These are phyloP conservation scores for Misgurnus anguillicaudatus DNA, from an alignment of 2,113 vertebrate species.

Conservation along the genomic window DNA sequence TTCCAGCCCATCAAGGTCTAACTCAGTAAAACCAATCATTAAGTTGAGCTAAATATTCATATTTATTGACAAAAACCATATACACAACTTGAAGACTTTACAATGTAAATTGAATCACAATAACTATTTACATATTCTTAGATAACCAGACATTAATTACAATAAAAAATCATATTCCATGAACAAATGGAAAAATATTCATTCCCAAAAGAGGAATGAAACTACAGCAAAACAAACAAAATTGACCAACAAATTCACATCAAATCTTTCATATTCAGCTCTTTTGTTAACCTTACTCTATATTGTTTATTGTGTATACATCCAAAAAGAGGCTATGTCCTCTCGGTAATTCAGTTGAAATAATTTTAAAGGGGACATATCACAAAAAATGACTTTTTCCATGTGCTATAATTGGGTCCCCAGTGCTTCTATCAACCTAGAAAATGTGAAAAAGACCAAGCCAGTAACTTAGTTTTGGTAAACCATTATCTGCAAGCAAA, in stretches of 20 bases:
- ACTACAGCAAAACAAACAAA: slow-evolving; percentile 48
- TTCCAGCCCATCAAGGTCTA: too few species aligned
- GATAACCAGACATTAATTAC: slow-evolving; percentile 51
- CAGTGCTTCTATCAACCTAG: too few species aligned
- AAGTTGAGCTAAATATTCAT: slow-evolving; percentile 53
- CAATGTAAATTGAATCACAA: slow-evolving; percentile 59
- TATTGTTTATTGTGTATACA: slow-evolving; percentile 12
- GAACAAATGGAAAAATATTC: slow-evolving; percentile 52
- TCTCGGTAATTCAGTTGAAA: slow-evolving; percentile 15
- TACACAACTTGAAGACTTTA: slow-evolving; percentile 49
- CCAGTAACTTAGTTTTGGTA: too few species aligned
- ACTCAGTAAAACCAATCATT: slow-evolving; percentile 1
- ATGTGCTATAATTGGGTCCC: too few species aligned
- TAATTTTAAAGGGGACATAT: not conserved
- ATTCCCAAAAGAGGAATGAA: slow-evolving; percentile 54
- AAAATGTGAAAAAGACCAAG: too few species aligned
- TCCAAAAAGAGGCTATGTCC: not conserved
- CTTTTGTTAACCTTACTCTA: slow-evolving; percentile 6
- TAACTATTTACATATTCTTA: slow-evolving; percentile 54
- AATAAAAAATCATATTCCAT: slow-evolving; percentile 52
- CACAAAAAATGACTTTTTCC: too few species aligned
- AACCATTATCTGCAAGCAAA: too few species aligned
- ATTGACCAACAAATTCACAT: slow-evolving; percentile 16
- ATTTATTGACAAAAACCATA: slow-evolving; percentile 60
- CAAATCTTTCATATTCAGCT: not conserved